Base-by-base conservation (phyloP, 2,888 invertebrate genomes). In the Euspilapteryx auroguttella region DNA sequence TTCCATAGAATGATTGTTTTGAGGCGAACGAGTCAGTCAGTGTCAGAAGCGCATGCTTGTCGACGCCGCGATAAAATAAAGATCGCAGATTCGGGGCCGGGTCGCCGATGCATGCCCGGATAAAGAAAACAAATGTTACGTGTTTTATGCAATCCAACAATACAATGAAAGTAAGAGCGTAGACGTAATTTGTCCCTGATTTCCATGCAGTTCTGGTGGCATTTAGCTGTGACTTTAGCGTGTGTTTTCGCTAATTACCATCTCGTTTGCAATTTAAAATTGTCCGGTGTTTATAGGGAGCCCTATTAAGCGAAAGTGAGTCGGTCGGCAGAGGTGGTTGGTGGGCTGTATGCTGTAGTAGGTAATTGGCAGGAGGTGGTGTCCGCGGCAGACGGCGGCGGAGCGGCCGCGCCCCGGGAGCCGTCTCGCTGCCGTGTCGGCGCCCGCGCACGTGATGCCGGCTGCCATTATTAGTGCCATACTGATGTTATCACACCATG, bases 201-300 rank as follows among this genome's bases (percentile, higher is more conserved):
- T 69, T 68, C 66, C 66, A 68, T 69, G 62, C 57, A 57, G 51
- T 56, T 54, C 49, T 47, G 41, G 53, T 62, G 62, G 51, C 56
- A 66, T 68, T 68, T 62, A 57, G 41, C 44, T 36, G 50, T 48
- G 44, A 56, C 66, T 63, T 63, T 58, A 59, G 62, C 51, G 44
- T 51, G 52, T 59, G 61, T 65, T 65, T 58, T 66, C 62, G 53
- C 71, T 73, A 73, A 71, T 71, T 71, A 71, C 64, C 69, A 71
- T 65, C 65, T 71, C 55, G 68, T 69, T 71, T 66, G 66, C 68
- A 71, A 69, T 68, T 68, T 68, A 63, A 68, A 71, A 61, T 49
- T 52, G 44, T 42, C 44, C 45, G 49, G 13, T 21, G 28, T 44
- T 42, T 36, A 44, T 42, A 45, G 41, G 44, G 40, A 43, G 41